Evolutionary conservation across 2,888 invertebrate genomes (phyloP), one percentile per base, ranked within the genome.

Genomic region (Drosophila peninsularis): DNA sequence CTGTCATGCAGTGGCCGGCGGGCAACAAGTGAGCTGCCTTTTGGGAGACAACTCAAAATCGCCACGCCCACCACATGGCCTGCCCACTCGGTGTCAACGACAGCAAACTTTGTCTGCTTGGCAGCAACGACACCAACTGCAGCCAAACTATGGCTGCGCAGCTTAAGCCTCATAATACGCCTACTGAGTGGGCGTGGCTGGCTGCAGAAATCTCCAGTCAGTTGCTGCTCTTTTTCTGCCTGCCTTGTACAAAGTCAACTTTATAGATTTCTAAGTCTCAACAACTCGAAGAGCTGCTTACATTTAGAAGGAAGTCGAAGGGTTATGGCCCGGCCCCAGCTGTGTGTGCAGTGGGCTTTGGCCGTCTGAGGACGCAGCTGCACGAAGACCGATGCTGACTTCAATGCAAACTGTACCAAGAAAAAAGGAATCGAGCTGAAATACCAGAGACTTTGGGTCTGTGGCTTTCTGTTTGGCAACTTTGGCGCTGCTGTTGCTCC

Each of bases 181-280:
- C 75, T 77, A 75, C 39, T 63, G 41, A 45, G 50, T 17, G 60
- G 58, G 63, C 37, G 54, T 54, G 64, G 24, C 36, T 45, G 50
- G 21, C 39, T 17, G 14, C 7, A 30, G 32, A n/a, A 21, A 36
- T 24, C 41, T 39, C 19, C 5, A 45, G 65, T 36, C 39, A 45
- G 47, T 21, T 63, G 63, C 45, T 32, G 45, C 2, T 49, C 24
- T 2, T 30, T 13, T 11, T 17, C 21, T 17, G 32, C 49, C 5
- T 11, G 24, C 19, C 27, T 11, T 21, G 53, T 17, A 39, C 34
- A 71, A 77, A 82, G 71, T 81, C 71, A 86, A 88, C 78, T 86
- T 83, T 79, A 82, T 72, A 69, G 82, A 85, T 85, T 78, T 74
- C 80, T 71, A 72, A 65, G 66, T 62, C 54, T 71, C 14, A 70